Conservation (phyloP, 2,797 vertebrate genomes). For the Gallinago nigripennis region DNA sequence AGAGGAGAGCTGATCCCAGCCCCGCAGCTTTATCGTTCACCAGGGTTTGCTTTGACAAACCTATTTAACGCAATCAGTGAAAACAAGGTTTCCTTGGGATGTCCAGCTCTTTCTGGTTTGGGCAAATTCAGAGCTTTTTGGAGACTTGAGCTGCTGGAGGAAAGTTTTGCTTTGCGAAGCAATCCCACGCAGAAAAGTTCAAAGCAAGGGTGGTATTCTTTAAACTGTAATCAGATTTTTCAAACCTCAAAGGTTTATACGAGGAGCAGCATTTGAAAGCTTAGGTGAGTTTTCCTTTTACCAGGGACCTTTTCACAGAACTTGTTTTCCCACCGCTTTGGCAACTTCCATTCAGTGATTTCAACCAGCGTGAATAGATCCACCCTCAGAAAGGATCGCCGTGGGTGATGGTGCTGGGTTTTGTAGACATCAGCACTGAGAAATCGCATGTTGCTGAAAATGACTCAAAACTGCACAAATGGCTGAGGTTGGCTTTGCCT, state of each 20-base stretch:
- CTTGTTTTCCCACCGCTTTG: not conserved
- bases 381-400: not conserved
- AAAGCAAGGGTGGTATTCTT: not conserved
- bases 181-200: not conserved
- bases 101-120: constrained; percentile 21
- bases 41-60: constrained; percentile 52
- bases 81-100: constrained; percentile 57
- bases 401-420: not conserved
- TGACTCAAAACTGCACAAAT: not conserved
- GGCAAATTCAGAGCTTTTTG: not conserved
- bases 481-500: not conserved
- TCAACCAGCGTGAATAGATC: not conserved
- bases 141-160: not conserved
- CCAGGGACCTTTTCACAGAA: not conserved
- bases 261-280: not conserved
- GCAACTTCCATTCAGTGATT: not conserved
- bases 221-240: not conserved
- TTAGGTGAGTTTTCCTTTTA: not conserved
- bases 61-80: constrained; percentile 35
- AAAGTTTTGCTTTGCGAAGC: not conserved
- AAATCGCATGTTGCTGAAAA: not conserved
- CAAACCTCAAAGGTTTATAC: not conserved
- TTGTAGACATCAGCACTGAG: not conserved
- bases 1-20: constrained; percentile 30
- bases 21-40: constrained; percentile 60